Percentiles rank a stretch among this genome's conserved stretches.
Conservation (phyloP, 1,140 invertebrate species). For the Cherax destructor region DNA sequence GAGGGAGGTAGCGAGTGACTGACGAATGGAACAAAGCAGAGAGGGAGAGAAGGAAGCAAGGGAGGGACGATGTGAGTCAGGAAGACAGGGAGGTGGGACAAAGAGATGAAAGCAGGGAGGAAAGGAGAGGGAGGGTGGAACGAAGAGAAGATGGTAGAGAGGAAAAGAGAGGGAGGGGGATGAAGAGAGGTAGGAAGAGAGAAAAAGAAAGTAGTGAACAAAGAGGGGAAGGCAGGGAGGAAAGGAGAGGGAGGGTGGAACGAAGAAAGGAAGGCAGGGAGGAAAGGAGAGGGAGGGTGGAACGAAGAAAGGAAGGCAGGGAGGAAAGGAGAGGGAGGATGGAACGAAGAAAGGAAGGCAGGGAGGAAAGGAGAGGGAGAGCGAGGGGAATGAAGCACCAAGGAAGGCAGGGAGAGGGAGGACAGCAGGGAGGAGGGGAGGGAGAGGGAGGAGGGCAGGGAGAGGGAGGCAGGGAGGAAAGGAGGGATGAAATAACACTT, state of each 20-base stretch:
- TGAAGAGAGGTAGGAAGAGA: not conserved
- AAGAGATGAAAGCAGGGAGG: not conserved
- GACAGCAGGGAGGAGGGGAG: no score
- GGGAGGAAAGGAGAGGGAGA: conserved; percentile 12
- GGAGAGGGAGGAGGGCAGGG: not conserved
- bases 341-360: not conserved
- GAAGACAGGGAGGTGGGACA: no score
- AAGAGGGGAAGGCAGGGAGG: not conserved
- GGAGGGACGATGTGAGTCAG: no score
- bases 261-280: conserved; percentile 25
- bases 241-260: conserved; percentile 29
- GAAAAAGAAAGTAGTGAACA: not conserved
- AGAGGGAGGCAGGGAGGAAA: not conserved
- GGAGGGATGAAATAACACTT: conserved; percentile 1
- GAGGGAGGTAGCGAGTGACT: not conserved
- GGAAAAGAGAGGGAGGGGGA: no score
- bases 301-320: no score
- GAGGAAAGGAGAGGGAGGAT: not conserved
- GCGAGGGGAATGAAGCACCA: conserved; percentile 19
- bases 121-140: no score
- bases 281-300: not conserved
- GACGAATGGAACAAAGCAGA: no score
- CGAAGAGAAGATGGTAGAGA: no score
- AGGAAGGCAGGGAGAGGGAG: conserved; percentile 8
- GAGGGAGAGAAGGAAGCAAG: no score